Evolutionary conservation across 1,140 invertebrate genomes (phyloP).

Genomic region (Macrostomum lignano): DNA sequence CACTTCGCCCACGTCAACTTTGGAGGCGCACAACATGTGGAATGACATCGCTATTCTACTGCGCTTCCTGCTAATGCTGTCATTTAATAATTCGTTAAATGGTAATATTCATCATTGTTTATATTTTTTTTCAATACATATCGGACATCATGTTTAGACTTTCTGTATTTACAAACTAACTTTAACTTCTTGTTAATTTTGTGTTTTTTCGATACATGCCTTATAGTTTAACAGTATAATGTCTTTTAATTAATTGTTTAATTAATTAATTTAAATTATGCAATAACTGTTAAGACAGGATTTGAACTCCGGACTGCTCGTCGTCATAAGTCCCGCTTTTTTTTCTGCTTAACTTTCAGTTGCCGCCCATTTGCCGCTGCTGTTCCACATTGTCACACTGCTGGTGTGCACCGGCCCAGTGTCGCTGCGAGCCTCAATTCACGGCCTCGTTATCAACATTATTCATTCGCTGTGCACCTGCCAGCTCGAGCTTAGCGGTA

Average conservation of each 20-base stretch:
- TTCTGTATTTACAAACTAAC: too few relatives aligned
- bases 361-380: slow-evolving; percentile 63
- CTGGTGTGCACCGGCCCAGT: slow-evolving; percentile 71
- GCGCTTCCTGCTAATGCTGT: slow-evolving; percentile 76
- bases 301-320: background rate
- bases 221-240: background rate
- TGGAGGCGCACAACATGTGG: slow-evolving; percentile 90
- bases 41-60: slow-evolving; percentile 81
- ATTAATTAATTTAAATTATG: too few relatives aligned
- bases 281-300: background rate
- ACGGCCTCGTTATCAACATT: slow-evolving; percentile 82
- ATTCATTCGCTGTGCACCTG: slow-evolving; percentile 90
- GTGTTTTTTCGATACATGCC: background rate
- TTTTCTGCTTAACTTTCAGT: slow-evolving; percentile 31
- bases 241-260: background rate
- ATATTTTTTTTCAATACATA: background rate
- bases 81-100: slow-evolving; percentile 87
- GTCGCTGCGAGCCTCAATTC: slow-evolving; percentile 74
- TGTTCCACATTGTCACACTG: slow-evolving; percentile 81
- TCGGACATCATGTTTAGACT: background rate
- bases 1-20: slow-evolving; percentile 56
- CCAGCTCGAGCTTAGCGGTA: too few relatives aligned
- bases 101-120: slow-evolving; percentile 13
- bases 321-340: background rate
- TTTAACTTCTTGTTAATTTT: too few relatives aligned